Conservation (phyloP, 2,797 vertebrate genomes). For the Otus scops region DNA sequence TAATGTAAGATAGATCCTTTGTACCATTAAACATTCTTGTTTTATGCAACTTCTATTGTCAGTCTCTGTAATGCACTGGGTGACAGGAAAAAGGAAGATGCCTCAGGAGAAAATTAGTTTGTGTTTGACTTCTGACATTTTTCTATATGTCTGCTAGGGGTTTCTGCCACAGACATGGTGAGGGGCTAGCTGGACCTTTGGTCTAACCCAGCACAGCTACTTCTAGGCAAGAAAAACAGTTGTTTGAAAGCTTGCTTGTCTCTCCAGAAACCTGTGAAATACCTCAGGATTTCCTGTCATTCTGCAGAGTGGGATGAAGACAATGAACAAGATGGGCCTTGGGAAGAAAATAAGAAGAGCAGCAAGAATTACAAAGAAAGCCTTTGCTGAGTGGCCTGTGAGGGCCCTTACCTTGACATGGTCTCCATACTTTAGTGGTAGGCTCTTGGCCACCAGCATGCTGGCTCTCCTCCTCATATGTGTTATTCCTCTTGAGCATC, state of each 20-base stretch:
- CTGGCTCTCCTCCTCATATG: not conserved
- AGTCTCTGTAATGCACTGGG: not conserved
- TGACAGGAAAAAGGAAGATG: not conserved
- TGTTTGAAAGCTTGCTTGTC: not conserved
- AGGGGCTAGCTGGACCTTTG: not conserved
- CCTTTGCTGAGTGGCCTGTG: not conserved
- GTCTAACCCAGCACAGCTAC: not conserved
- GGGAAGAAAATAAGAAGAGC: not conserved
- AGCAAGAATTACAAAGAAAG: not conserved
- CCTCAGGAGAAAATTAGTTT: not conserved
- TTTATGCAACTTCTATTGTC: not conserved
- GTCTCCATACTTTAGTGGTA: not conserved
- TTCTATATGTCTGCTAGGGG: not conserved
- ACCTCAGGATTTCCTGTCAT: not conserved
- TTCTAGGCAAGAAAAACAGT: not conserved
- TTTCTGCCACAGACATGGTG: not conserved
- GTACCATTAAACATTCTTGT: not conserved
- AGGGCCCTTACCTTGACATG: not conserved
- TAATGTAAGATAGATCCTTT: not conserved
- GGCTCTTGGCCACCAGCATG: not conserved
- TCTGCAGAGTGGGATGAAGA: not conserved
- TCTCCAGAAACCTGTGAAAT: not conserved
- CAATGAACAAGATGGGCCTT: accelerated
- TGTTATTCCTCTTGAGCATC: not conserved
- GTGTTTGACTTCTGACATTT: not conserved